Evolutionary conservation across 2,797 vertebrate species (phyloP).

Genomic region (Rhodeus uyekii): DNA sequence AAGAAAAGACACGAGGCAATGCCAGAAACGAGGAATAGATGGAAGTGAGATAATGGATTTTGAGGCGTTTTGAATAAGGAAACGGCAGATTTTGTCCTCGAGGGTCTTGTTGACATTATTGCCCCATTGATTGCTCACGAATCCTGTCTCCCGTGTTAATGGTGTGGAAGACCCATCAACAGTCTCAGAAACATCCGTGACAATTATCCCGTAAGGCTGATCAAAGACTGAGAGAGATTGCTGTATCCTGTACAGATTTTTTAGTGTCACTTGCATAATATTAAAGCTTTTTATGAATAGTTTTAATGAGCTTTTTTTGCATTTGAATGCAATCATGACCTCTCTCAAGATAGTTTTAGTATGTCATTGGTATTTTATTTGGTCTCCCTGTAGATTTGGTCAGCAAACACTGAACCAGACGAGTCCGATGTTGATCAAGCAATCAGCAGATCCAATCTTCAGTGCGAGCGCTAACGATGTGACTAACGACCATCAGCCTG

Average conservation of each 20-base stretch:
- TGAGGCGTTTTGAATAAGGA: neutral
- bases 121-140: neutral
- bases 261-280: neutral
- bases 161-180: neutral
- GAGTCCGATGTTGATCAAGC: too few relatives aligned
- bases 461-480: too few relatives aligned
- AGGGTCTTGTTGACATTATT: neutral
- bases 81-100: neutral
- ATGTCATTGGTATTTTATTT: too few relatives aligned
- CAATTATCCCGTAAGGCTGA: neutral
- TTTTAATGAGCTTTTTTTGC: neutral
- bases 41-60: conserved; percentile 2
- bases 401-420: too few relatives aligned
- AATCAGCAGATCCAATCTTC: too few relatives aligned
- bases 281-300: neutral
- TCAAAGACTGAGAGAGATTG: neutral
- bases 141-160: conserved; percentile 12
- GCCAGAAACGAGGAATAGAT: neutral
- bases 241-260: neutral
- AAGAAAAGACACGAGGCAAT: neutral
- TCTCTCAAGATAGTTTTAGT: too few relatives aligned
- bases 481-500: too few relatives aligned
- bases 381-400: too few relatives aligned
- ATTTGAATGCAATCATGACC: too few relatives aligned
- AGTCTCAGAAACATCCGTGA: neutral